These are phyloP conservation scores for Crossaster papposus DNA, from an alignment of 53 echinoderm and acorn worm species.

Conservation along the genomic window DNA sequence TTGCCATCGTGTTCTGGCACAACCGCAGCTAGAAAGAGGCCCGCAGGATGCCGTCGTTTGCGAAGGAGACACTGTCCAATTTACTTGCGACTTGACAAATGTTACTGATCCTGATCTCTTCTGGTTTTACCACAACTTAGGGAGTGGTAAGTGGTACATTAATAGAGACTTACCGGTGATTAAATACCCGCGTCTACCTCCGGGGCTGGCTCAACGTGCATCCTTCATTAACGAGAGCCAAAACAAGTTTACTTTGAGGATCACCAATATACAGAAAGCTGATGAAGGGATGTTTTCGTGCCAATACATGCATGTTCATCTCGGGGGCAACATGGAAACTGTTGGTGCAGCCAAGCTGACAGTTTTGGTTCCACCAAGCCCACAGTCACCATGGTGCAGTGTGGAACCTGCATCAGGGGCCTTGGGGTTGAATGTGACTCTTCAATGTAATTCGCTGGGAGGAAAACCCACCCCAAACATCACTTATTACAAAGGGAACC, in stretches of 20 bases:
- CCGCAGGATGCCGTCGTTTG: too few species aligned
- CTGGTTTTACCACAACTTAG: background rate
- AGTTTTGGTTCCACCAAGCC: background rate
- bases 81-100: conserved; percentile 20
- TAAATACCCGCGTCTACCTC: background rate
- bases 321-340: too few species aligned
- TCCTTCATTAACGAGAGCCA: background rate
- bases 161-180: background rate
- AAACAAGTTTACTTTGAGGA: conserved; percentile 6
- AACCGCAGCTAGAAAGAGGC: background rate
- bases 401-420: background rate
- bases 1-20: background rate
- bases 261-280: background rate
- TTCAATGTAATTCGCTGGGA: background rate
- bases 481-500: too few species aligned
- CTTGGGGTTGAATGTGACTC: background rate
- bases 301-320: background rate
- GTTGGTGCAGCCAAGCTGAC: background rate
- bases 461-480: too few species aligned
- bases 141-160: background rate
- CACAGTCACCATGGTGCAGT: background rate
- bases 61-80: conserved; percentile 4
- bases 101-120: background rate
- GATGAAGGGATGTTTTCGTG: conserved; percentile 13
- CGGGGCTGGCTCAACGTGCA: background rate